Evolutionary conservation across 2,113 vertebrate species (phyloP), one percentile per base, ranked within the genome.

Genomic region (Grantiella picta): DNA sequence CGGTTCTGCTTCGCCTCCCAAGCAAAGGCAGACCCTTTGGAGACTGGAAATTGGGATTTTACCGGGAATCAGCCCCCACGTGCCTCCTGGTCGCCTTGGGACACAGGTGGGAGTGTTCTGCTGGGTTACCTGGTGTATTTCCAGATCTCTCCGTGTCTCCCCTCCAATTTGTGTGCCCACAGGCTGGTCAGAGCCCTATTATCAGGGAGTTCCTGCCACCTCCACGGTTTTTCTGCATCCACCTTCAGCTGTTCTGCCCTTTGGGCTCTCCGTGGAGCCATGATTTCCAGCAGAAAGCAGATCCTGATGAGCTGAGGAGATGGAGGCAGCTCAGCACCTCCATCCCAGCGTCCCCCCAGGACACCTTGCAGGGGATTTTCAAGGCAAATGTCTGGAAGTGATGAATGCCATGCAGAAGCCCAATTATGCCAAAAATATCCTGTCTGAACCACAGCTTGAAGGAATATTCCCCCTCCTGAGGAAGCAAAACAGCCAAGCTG

Each of bases 31-130:
- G 42, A 23, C 6, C 17, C 38, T 60, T 19, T 1, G 0, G 57
- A 56, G 44, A 21, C 5, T 2, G 2, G 18, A 21, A 52, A 64
- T 17, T 36, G 25, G 50, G 59, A 33, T 56, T 69, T 66, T 12
- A 27, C 35, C 11, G 22, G 65, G 23, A 23, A 47, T 52, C 59
- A 44, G 54, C 59, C 42, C 59, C 29, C 16, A 15, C 0, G 0
- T 7, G 24, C 16, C 33, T 27, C 24, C 54, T 21, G 45, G 6
- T 29, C 12, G 42, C 60, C 45, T 27, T 10, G 5, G 40, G 54
- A 77, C 24, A 16, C 0, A 0, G 38, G 10, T 15, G n/a, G 28
- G 31, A 38, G 36, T 38, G 60, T 70, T 89, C 54, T 16, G 29
- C 47, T 71, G 61, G 33, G 21, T 47, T 75, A 49, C 36, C 16